These are phyloP conservation scores for Acronicta aceris DNA, from an alignment of 2,888 invertebrate genomes.

Conservation along the genomic window DNA sequence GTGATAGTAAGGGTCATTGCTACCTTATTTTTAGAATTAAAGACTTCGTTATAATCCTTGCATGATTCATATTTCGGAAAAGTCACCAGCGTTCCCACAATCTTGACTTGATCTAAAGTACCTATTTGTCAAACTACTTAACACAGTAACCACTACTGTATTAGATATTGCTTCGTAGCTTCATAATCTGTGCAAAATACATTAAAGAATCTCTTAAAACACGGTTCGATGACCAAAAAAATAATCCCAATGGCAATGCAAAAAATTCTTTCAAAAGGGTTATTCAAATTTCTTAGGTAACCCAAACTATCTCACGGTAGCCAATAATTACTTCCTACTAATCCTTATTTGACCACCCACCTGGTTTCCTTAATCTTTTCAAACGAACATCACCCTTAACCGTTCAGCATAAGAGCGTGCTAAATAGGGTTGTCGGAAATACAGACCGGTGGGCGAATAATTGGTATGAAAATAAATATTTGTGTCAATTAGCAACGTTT, in stretches of 20 bases:
- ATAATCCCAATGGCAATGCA: conserved; percentile 21
- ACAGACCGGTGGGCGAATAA: conserved; percentile 52
- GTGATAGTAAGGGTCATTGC: no score
- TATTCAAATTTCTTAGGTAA: conserved; percentile 26
- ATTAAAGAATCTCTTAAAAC: conserved; percentile 7
- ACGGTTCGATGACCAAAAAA: conserved; percentile 22
- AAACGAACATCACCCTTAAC: conserved; percentile 30
- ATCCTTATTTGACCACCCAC: conserved; percentile 58
- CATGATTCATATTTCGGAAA: neutral
- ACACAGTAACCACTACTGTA: conserved; percentile 20
- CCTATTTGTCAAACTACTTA: conserved; percentile 21
- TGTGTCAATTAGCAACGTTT: conserved; percentile 61
- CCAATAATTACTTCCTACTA: conserved; percentile 49
- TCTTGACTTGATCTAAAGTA: conserved; percentile 5
- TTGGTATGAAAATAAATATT: conserved; percentile 65
- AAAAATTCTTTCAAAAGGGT: conserved; percentile 23
- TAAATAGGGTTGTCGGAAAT: conserved; percentile 23
- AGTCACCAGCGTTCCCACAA: conserved; percentile 18
- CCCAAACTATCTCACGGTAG: conserved; percentile 47
- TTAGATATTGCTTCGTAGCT: neutral
- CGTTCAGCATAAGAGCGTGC: neutral
- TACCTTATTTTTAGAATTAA: no score
- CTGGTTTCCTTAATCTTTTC: conserved; percentile 27
- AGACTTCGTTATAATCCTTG: no score
- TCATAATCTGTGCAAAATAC: conserved; percentile 14